A percentile compares a stretch with the other conserved stretches of the same genome.
Evolutionary conservation across 2,888 invertebrate species (phyloP).

Genomic region (Cheilosia urbana): DNA sequence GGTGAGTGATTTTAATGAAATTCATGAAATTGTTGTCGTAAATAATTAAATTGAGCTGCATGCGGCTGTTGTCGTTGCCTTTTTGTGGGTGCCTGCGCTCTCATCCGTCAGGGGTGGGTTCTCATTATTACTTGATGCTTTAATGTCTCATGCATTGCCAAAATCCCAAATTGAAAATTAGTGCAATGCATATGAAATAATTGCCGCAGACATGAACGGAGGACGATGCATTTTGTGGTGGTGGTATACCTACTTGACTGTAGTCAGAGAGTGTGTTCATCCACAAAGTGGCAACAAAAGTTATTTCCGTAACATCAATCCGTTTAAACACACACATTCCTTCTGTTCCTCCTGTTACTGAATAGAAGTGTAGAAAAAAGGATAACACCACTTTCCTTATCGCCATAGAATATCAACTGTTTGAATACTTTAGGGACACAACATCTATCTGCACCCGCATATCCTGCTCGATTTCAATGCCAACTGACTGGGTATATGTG

Average conservation of each 20-base stretch:
- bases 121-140: constrained; percentile 49
- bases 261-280: not conserved
- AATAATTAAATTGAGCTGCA: constrained; percentile 80
- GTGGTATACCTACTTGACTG: not conserved
- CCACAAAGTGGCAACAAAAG: constrained; percentile 26
- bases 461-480: constrained; percentile 59
- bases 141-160: constrained; percentile 61
- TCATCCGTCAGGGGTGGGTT: constrained; percentile 16
- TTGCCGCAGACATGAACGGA: constrained; percentile 32
- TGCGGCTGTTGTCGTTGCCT: constrained; percentile 39
- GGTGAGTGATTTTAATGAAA: constrained; percentile 80
- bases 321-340: not conserved
- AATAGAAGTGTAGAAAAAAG: constrained; percentile 22
- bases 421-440: constrained; percentile 56
- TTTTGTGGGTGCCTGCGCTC: constrained; percentile 9
- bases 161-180: constrained; percentile 65
- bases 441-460: constrained; percentile 19
- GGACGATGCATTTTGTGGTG: not conserved
- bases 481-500: constrained; percentile 15
- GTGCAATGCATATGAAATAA: constrained; percentile 58
- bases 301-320: constrained; percentile 40
- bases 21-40: constrained; percentile 81
- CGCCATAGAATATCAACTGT: constrained; percentile 67
- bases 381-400: constrained; percentile 64
- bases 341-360: not conserved